Conservation (phyloP, 2,888 invertebrate species). For the Stramonita haemastoma region DNA sequence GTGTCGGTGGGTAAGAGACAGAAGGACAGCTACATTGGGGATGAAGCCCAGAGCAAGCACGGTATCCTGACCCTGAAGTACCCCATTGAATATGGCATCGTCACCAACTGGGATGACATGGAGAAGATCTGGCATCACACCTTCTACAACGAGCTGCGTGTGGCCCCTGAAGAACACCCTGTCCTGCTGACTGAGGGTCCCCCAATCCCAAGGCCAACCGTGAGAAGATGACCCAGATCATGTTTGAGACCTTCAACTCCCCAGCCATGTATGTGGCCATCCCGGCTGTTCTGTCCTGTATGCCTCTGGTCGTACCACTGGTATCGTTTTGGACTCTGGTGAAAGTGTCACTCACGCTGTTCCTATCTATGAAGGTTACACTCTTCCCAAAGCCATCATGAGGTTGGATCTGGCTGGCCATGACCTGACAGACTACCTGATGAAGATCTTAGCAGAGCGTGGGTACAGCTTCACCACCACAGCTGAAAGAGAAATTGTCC, state of each 20-base stretch:
- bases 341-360: slow-evolving; percentile 97
- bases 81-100: no score
- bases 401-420: slow-evolving; percentile 77
- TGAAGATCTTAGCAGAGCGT: slow-evolving; percentile 80
- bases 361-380: slow-evolving; percentile 88
- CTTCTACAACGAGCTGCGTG: slow-evolving; percentile 74
- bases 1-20: no score
- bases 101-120: no score
- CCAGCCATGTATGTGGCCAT: slow-evolving; percentile 97
- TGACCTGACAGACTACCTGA: slow-evolving; percentile 65
- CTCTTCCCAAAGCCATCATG: slow-evolving; percentile 92
- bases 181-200: slow-evolving; percentile 92
- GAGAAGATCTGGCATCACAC: slow-evolving; percentile 73
- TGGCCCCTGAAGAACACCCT: slow-evolving; percentile 87
- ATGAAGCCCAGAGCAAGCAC: no score
- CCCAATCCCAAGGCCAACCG: slow-evolving; percentile 90
- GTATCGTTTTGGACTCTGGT: slow-evolving; percentile 95
- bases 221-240: slow-evolving; percentile 85
- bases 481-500: slow-evolving; percentile 95
- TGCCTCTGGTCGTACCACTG: slow-evolving; percentile 96
- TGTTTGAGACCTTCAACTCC: slow-evolving; percentile 87
- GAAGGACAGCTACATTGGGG: no score
- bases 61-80: no score
- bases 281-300: slow-evolving; percentile 95
- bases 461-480: slow-evolving; percentile 78